phyloP scores from a whole-genome alignment of 2,797 vertebrate genomes.

The Mus spretus region DNA sequence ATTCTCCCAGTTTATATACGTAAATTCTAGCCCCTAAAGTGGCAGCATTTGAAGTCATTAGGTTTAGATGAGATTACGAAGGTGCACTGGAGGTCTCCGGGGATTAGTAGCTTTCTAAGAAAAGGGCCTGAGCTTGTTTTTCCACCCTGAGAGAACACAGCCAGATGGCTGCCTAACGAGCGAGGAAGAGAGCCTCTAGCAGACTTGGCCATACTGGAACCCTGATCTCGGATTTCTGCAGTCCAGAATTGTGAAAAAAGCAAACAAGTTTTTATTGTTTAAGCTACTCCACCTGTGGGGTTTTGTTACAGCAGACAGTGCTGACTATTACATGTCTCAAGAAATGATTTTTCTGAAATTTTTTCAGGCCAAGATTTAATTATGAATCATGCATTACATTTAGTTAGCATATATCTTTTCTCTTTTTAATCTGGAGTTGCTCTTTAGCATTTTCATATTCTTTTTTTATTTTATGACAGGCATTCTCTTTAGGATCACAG shows the following conservation, averaged over 20 bases:
- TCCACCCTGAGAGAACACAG: neutral
- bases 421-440: conserved; percentile 23
- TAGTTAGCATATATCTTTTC: neutral
- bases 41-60: neutral
- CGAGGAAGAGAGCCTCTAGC: neutral
- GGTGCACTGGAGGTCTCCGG: neutral
- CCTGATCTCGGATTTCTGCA: neutral
- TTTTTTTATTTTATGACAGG: neutral
- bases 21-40: neutral
- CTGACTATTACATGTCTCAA: neutral
- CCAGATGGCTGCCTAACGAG: neutral
- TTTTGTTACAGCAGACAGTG: neutral
- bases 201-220: neutral
- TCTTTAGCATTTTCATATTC: conserved; percentile 3
- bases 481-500: conserved; percentile 36
- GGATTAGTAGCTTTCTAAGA: neutral
- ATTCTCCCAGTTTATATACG: neutral
- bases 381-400: neutral
- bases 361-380: neutral
- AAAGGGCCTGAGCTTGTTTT: neutral
- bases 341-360: neutral
- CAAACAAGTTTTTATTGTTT: neutral
- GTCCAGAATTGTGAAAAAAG: neutral
- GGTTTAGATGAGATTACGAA: neutral
- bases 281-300: neutral